These are phyloP conservation scores for Callaeas wilsoni DNA, from an alignment of 2,113 vertebrate species.

Conservation along the genomic window DNA sequence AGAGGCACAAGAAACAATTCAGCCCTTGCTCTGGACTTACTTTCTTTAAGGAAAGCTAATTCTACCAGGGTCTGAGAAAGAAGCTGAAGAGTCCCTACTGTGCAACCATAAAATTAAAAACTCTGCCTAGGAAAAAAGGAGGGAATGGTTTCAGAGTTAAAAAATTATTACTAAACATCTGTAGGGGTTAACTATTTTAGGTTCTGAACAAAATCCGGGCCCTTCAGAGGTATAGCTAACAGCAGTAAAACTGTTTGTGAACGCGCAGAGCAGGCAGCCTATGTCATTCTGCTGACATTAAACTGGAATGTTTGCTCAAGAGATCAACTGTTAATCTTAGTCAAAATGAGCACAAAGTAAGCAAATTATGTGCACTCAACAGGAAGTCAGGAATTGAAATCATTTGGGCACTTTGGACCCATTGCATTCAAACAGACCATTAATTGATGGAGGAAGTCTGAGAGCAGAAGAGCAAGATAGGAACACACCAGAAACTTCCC, in stretches of 20 bases:
- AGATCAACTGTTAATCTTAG: neutral
- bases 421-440: neutral
- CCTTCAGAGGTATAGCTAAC: neutral
- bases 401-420: neutral
- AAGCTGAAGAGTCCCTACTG: neutral
- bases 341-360: constrained; percentile 14
- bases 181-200: neutral
- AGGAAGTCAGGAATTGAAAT: constrained; percentile 9
- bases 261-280: neutral
- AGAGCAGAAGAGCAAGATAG: neutral
- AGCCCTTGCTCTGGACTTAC: neutral
- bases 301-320: neutral
- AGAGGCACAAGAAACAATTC: neutral
- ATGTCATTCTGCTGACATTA: neutral
- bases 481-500: neutral
- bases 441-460: neutral
- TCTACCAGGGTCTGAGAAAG: neutral
- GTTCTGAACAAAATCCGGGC: neutral
- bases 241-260: neutral
- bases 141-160: neutral
- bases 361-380: neutral
- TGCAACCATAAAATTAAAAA: neutral
- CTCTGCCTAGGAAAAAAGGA: neutral
- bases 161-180: neutral
- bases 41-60: neutral